A percentile compares a stretch with the other conserved stretches of the same genome.
These are phyloP conservation scores for Drosophila lacicola DNA, from an alignment of 2,888 invertebrate genomes.

Conservation along the genomic window DNA sequence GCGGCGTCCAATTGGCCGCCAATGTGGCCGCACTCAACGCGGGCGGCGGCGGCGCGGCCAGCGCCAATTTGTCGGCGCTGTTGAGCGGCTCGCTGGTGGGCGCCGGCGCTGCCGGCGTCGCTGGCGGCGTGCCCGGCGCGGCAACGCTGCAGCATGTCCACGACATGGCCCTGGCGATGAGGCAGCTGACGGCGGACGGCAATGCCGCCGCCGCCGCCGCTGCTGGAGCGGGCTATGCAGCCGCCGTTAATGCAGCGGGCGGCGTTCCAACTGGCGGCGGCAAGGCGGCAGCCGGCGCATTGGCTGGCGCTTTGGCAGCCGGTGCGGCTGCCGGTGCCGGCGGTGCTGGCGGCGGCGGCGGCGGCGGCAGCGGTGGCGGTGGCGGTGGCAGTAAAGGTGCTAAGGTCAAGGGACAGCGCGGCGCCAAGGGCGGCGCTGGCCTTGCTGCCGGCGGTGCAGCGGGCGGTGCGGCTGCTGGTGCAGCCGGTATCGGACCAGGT, in stretches of 20 bases:
- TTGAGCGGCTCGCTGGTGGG: conserved; percentile 76
- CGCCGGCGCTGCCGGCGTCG: conserved; percentile 70
- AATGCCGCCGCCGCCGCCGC: conserved; percentile 68
- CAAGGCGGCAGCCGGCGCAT: conserved; percentile 68
- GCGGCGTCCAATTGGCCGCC: conserved; percentile 74
- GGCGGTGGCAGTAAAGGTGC: conserved; percentile 80
- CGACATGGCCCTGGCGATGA: conserved; percentile 71
- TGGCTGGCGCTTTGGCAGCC: conserved; percentile 71
- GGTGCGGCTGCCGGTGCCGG: conserved; percentile 73
- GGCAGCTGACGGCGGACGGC: conserved; percentile 78
- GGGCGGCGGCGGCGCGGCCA: conserved; percentile 69
- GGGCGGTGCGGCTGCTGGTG: conserved; percentile 61
- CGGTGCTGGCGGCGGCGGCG: conserved; percentile 59
- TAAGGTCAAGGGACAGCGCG: conserved; percentile 74
- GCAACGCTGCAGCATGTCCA: conserved; percentile 80
- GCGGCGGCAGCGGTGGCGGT: conserved; percentile 43
- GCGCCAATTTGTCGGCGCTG: conserved; percentile 63
- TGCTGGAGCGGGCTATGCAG: conserved; percentile 77
- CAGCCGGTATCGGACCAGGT: conserved; percentile 51
- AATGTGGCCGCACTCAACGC: conserved; percentile 50
- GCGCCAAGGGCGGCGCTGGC: conserved; percentile 54
- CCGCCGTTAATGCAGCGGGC: conserved; percentile 51
- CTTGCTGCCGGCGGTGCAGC: conserved; percentile 51
- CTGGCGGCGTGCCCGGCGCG: conserved; percentile 76
- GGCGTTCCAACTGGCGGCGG: conserved; percentile 51